Percentiles rank a stretch among this genome's conserved stretches.
phyloP scores from a whole-genome alignment of 2,888 invertebrate species.

The Agrypnus murinus region DNA sequence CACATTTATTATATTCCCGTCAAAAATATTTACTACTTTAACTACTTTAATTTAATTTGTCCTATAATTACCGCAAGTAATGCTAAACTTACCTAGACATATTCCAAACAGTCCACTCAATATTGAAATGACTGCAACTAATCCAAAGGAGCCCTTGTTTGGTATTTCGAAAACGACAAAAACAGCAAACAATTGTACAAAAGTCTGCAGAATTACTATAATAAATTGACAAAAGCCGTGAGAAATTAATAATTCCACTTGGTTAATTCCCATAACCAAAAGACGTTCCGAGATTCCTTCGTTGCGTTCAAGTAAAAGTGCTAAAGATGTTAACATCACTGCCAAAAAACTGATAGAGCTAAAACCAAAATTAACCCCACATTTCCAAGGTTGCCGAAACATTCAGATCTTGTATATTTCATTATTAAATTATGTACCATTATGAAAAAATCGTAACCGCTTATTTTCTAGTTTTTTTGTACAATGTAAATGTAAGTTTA shows the following conservation, averaged over 20 bases:
- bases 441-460: too few relatives aligned
- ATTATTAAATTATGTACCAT: too few relatives aligned
- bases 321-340: constrained; percentile 92
- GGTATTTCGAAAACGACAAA: constrained; percentile 87
- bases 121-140: constrained; percentile 85
- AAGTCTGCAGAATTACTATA: constrained; percentile 87
- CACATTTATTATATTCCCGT: too few relatives aligned
- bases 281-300: constrained; percentile 93
- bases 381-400: too few relatives aligned
- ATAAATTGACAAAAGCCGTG: constrained; percentile 92
- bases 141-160: constrained; percentile 82
- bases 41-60: too few relatives aligned
- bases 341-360: constrained; percentile 89
- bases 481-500: too few relatives aligned
- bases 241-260: constrained; percentile 88
- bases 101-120: constrained; percentile 94
- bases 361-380: too few relatives aligned
- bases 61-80: too few relatives aligned
- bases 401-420: too few relatives aligned
- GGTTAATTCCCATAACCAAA: constrained; percentile 87
- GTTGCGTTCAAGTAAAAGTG: constrained; percentile 91
- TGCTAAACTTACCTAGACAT: constrained; percentile 82
- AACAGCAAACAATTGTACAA: constrained; percentile 84
- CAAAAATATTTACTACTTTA: too few relatives aligned
- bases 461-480: too few relatives aligned